Evolutionary conservation across 2,888 invertebrate species (phyloP), one percentile per base, ranked within the genome.

Genomic region (Synergus japonicus): DNA sequence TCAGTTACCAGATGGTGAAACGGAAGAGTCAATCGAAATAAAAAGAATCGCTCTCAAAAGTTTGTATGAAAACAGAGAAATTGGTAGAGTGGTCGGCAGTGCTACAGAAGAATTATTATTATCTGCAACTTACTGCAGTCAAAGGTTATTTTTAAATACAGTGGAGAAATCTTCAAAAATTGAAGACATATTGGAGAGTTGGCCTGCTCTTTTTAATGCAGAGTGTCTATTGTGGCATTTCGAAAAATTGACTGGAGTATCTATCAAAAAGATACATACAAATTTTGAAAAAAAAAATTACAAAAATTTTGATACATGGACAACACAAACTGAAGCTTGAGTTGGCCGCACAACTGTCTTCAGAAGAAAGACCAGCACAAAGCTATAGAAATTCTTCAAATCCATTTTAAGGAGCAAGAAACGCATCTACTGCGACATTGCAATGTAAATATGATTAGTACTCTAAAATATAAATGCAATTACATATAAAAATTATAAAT

Each of bases 231-330:
- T 41, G 4, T 76, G 76, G 76, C 76, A 76, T 13, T 76, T 54
- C 37, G 37, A 76, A 54, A 54, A 54, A 76, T 76, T 54, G 9
- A 76, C 76, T 10, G 76, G 54, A n/a, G 15, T 41, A 9, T 22
- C 54, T 15, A 29, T 22, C 0, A 22, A 54, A 0, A 29, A 46
- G 9, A 18, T 12, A 10, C 3, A 2, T 2, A 5, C 15, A 46
- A 73, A 49, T 29, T 54, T 15, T 54, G 18, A 54, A 54, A 1
- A 12, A 12, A 2, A 73, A 69, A 46, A 49, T 69, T 10, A 49
- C 4, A 29, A 69, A 69, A 46, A 29, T 67, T 37, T 29, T 64
- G 12, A 2, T 29, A 12, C 29, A 8, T 9, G 8, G n/a, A 9
- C 0, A 65, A 15, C 43, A n/a, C 9, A 65, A 65, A 41, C 5